Evolutionary conservation across 2,797 vertebrate species (phyloP).

Genomic region (Anableps anableps): DNA sequence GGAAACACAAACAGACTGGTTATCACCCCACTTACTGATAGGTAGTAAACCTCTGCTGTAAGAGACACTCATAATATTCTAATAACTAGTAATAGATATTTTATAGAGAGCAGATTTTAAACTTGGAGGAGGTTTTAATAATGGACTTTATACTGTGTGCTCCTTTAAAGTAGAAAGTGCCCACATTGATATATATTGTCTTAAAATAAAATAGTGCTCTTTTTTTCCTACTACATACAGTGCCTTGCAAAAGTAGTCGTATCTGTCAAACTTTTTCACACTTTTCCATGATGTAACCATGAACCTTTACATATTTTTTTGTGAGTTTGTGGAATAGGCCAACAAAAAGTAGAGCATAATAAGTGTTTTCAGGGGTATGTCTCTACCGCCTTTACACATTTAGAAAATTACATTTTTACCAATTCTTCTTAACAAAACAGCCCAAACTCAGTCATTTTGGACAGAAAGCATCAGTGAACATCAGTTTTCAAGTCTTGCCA

Average conservation of each 20-base stretch:
- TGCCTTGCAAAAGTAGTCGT: background rate
- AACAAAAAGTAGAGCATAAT: too few species aligned
- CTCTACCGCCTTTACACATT: background rate
- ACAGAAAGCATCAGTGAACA: background rate
- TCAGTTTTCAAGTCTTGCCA: background rate
- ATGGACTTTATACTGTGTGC: background rate
- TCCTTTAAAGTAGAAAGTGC: background rate
- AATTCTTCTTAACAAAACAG: background rate
- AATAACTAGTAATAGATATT: background rate
- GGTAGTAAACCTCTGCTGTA: constrained; percentile 59
- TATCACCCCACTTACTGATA: constrained; percentile 87
- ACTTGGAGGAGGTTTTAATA: background rate
- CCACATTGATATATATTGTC: background rate
- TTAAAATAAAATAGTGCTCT: background rate
- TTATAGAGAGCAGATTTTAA: background rate
- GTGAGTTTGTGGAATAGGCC: background rate
- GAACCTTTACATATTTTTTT: background rate
- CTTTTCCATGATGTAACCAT: background rate
- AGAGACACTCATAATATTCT: constrained; percentile 2
- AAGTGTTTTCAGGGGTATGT: background rate
- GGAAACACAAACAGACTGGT: constrained; percentile 86
- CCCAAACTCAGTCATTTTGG: background rate
- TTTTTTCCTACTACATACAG: background rate
- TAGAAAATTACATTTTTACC: background rate
- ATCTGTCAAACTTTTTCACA: background rate